Evolutionary conservation across 2,888 invertebrate genomes (phyloP), one percentile per base, ranked within the genome.

Genomic region (Ornithoptera alexandrae): DNA sequence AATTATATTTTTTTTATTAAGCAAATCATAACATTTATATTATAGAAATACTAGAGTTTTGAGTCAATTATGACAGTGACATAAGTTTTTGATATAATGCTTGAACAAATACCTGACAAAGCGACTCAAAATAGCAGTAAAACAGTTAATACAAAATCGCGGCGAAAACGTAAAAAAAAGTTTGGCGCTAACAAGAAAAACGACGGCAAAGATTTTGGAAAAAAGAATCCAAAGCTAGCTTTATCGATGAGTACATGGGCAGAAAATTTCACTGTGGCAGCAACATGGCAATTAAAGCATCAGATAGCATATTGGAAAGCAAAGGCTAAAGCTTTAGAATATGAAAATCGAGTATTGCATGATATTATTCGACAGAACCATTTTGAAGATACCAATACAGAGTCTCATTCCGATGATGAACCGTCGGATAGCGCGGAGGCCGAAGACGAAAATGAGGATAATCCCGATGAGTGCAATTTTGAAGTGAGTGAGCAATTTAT

Each of bases 291-390:
- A 76, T 77, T 93, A 67, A 90, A 93, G 77, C 94, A 94, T 74
- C 93, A 94, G 83, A 74, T 94, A 12, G 93, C 94, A 1, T 94
- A 93, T 78, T 95, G 94, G 95, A 94, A 94, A 79, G 93, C 94
- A 0, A 90, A 90, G 74, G 94, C 94, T 0, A 85, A 87, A 60
- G 92, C 93, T 61, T 83, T 94, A 64, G 93, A 94, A 78, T 90
- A 93, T 74, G 94, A 95, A 82, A 95, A 94, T 78, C 81, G 83
- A 63, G 85, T 94, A 76, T 78, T 95, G 61, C 92, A 93, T 60
- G 88, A 93, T 61, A 92, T 93, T 61, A 87, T 94, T 61, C 82
- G 83, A 56, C 82, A 84, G 71, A 86, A 85, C 71, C 81, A 83
- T 56, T 71, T 75, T 0, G 73, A 22, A 78, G 82, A 72, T 60